Conservation (phyloP, 2,888 invertebrate genomes). For the Macrophya annulata region DNA sequence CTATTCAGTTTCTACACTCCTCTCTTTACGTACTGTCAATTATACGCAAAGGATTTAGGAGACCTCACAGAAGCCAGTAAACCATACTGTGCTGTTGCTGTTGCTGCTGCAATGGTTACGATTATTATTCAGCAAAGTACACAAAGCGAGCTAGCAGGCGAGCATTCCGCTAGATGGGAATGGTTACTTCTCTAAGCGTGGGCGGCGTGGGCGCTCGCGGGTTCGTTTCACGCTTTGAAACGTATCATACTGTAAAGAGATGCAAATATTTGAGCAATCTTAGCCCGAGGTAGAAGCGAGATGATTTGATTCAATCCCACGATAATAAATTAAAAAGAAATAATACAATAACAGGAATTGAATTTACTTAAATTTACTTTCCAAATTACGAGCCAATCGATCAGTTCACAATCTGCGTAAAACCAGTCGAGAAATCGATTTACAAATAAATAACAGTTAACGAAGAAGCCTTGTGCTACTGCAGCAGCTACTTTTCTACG, state of each 20-base stretch:
- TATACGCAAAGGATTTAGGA: background rate
- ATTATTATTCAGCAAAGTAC: constrained; percentile 13
- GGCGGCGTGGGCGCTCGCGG: constrained; percentile 27
- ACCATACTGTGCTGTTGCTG: background rate
- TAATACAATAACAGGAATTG: no score
- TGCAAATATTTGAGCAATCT: background rate
- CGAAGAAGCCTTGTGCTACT: background rate
- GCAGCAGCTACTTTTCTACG: background rate
- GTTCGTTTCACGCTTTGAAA: constrained; percentile 43
- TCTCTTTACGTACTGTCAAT: background rate
- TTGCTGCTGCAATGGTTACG: background rate
- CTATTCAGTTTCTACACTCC: no score
- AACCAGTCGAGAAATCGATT: background rate
- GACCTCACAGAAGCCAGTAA: constrained; percentile 25
- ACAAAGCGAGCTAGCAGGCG: background rate
- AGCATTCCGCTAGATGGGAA: constrained; percentile 17
- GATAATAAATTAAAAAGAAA: background rate
- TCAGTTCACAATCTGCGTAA: background rate
- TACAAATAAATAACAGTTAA: background rate
- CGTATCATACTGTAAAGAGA: background rate
- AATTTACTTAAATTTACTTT: background rate
- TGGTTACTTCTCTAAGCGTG: constrained; percentile 37
- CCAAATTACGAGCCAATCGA: background rate
- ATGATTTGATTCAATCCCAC: background rate
- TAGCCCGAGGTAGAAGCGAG: background rate